Percentiles rank a stretch among this genome's conserved stretches.
phyloP scores from a whole-genome alignment of 2,797 vertebrate species.

The Crax fasciolata region DNA sequence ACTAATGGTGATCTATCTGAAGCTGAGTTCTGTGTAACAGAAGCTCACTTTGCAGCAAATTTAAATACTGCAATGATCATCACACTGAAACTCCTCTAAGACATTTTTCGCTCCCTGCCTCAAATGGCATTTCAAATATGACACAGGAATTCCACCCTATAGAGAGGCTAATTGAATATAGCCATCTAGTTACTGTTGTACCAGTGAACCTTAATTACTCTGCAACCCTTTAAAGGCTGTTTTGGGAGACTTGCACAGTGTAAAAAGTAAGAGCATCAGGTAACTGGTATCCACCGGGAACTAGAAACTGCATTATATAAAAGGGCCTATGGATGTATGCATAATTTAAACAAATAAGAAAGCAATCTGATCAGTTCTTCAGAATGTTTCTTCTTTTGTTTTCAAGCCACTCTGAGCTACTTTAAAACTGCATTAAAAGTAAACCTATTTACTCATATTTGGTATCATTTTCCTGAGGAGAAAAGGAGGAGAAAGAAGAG shows the following conservation, averaged over 20 bases:
- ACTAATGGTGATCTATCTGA: background rate
- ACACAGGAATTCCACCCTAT: constrained; percentile 13
- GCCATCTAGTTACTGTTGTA: background rate
- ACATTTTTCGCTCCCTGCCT: constrained; percentile 37
- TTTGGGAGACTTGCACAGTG: background rate
- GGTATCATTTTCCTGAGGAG: background rate
- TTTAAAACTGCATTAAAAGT: background rate
- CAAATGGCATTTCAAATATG: constrained; percentile 26
- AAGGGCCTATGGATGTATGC: background rate
- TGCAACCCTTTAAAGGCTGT: constrained; percentile 28
- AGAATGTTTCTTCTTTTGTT: background rate
- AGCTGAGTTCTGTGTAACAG: background rate
- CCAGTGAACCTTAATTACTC: constrained; percentile 24
- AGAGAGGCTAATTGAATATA: constrained; percentile 33
- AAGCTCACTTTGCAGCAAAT: background rate
- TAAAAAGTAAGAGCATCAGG: constrained; percentile 11
- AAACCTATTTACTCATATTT: background rate
- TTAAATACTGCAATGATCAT: constrained; percentile 4
- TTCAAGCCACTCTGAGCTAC: background rate
- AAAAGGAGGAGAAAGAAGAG: background rate
- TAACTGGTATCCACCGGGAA: background rate
- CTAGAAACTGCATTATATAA: background rate
- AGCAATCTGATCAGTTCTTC: background rate
- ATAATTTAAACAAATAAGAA: background rate
- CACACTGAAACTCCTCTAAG: constrained; percentile 1